Conservation (phyloP, 2,797 vertebrate genomes). For the Adrianichthys oophorus region DNA sequence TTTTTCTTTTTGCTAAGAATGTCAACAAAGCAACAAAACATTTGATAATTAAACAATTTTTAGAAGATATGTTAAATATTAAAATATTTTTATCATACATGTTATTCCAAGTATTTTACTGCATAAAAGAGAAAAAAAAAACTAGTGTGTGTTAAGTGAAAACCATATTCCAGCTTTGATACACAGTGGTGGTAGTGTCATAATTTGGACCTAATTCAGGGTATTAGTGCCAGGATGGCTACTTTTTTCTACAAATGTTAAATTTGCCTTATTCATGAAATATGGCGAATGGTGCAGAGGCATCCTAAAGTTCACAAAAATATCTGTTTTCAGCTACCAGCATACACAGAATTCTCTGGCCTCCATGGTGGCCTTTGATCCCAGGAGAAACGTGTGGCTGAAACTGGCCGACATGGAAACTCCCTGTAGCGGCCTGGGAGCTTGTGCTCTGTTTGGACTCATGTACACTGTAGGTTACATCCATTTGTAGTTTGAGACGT, state of each 20-base stretch:
- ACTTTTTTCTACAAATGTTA: background rate
- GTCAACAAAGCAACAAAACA: no score
- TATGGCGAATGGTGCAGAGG: background rate
- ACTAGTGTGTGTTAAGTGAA: no score
- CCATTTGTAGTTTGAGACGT: background rate
- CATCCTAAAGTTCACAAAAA: background rate
- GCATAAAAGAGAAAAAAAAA: no score
- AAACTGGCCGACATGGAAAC: slow-evolving; percentile 73
- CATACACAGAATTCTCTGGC: slow-evolving; percentile 69
- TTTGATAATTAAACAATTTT: no score
- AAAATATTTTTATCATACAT: no score
- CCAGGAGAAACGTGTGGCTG: slow-evolving; percentile 73
- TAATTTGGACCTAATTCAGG: background rate
- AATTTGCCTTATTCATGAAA: background rate
- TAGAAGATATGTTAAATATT: no score
- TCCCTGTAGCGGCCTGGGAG: slow-evolving; percentile 81
- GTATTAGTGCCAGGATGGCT: slow-evolving; percentile 9
- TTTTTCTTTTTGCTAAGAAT: no score
- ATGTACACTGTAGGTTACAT: slow-evolving; percentile 71
- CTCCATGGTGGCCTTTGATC: slow-evolving; percentile 81
- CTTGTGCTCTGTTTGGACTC: slow-evolving; percentile 80
- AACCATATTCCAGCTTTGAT: background rate
- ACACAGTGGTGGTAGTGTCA: background rate
- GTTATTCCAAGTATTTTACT: no score
- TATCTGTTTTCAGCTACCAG: slow-evolving; percentile 62